A percentile compares a stretch with the other conserved stretches of the same genome.
Evolutionary conservation across 2,113 vertebrate genomes (phyloP).

Genomic region (Takifugu flavidus): DNA sequence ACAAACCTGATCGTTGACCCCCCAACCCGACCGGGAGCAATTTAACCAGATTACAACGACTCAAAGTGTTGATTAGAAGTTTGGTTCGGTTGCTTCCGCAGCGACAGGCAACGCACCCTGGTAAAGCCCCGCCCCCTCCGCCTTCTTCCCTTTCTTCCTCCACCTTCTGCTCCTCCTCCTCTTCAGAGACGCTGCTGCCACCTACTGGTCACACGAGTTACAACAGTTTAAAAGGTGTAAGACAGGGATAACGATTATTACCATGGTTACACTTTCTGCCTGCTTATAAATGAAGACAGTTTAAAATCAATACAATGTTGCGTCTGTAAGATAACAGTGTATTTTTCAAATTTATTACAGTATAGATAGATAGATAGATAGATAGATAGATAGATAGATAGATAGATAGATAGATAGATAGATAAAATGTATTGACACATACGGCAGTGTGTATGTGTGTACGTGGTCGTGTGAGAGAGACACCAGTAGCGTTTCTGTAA

Average conservation of each 20-base stretch:
- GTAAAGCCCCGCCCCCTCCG: conserved; percentile 1
- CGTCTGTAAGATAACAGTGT: no score
- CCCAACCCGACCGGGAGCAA: not conserved
- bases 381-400: no score
- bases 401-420: no score
- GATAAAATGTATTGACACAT: no score
- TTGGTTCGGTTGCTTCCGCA: not conserved
- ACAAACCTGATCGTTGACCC: conserved; percentile 11
- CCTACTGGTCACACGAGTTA: conserved; percentile 15
- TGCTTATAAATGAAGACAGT: no score
- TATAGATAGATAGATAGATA: no score
- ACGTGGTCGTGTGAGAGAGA: not conserved
- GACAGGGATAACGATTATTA: no score
- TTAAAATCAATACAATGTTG: no score
- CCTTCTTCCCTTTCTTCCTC: conserved; percentile 3
- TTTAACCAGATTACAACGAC: not conserved
- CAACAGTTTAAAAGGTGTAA: no score
- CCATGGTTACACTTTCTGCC: no score
- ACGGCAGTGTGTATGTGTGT: no score
- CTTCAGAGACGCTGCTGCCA: conserved; percentile 24
- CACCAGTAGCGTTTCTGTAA: not conserved
- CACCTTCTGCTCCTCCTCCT: conserved; percentile 24
- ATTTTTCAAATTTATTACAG: no score
- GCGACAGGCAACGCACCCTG: conserved; percentile 9
- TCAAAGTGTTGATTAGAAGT: not conserved